Conservation (phyloP, 2,797 vertebrate species). For the Sternotherus odoratus region DNA sequence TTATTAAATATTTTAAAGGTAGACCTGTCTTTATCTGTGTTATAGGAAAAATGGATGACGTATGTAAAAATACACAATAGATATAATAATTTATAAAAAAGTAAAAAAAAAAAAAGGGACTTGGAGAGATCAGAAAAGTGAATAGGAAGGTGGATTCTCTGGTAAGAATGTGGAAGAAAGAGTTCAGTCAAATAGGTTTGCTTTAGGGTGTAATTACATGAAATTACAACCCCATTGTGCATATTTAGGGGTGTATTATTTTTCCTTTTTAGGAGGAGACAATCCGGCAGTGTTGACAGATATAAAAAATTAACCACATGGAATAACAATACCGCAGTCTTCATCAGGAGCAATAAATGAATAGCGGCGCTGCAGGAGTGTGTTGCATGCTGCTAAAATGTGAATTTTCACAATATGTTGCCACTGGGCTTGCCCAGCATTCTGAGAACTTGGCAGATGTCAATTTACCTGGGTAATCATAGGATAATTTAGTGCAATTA, state of each 20-base stretch:
- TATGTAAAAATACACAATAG: background rate
- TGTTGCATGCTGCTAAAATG: constrained; percentile 48
- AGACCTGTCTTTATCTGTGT: background rate
- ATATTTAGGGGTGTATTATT: background rate
- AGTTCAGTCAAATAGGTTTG: background rate
- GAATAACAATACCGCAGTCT: constrained; percentile 6
- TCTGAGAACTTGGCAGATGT: constrained; percentile 51
- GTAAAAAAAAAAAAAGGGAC: background rate
- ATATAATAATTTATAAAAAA: background rate
- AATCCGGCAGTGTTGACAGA: background rate
- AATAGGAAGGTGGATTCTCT: background rate
- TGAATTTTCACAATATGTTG: constrained; percentile 44
- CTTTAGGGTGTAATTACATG: constrained; percentile 3
- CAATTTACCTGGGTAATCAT: constrained; percentile 54
- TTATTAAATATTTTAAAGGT: background rate
- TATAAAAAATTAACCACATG: background rate
- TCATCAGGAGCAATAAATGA: constrained; percentile 16
- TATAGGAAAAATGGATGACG: background rate
- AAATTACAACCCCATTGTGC: constrained; percentile 32
- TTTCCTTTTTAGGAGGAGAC: constrained; percentile 8
- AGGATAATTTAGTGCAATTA: constrained; percentile 63
- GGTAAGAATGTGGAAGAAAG: background rate
- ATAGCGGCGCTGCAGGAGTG: constrained; percentile 34
- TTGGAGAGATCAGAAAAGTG: constrained; percentile 1
- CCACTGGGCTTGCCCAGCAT: constrained; percentile 48